Base-by-base conservation (phyloP, 2,888 invertebrate genomes). In the Pediacus dermestoides region DNA sequence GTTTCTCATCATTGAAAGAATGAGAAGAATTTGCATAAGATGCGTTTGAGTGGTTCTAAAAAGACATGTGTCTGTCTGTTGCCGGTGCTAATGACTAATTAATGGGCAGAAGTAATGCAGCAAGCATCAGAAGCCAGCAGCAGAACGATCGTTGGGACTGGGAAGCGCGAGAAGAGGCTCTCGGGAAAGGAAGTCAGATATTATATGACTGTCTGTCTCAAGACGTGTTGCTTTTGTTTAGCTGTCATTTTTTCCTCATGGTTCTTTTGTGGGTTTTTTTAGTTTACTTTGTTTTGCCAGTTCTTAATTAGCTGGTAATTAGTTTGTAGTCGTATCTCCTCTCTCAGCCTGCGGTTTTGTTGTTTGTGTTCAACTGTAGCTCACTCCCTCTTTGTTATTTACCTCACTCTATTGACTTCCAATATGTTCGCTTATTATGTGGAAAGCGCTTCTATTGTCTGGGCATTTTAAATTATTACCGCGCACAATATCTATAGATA, bases 161-260 rank as follows among this genome's bases (percentile, higher is more conserved):
- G 3, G 23, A 23, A 10, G 10, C 18, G 8, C 8, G 23, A n/a
- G 10, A 23, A 23, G 9, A 23, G 4, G 10, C 10, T n/a, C 35
- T 37, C 41, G 43, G 43, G 55, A 58, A 58, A 60, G 61, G 60
- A 64, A 61, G 55, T 58, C 46, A 53, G 53, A 59, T 61, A 60
- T 62, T 58, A 53, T 56, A 53, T 57, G 56, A 60, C 57, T 42
- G 52, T 46, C 49, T 48, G 48, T 53, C 49, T 50, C 44, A 15
- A 40, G 42, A 48, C 49, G 46, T 44, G 51, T 51, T 48, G 43
- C 52, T 52, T 50, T 23, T 43, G 16, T 36, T 44, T 34, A 37
- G 39, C 28, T 34, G 31, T 43, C 47, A 41, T 43, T 43, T 45
- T 45, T 46, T 44, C 43, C 34, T 30, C n/a, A 15, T 25, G 26